Evolutionary conservation across 53 echinoderm and acorn worm species (phyloP), one percentile per base, ranked within the genome.

Genomic region (Pentamera pediparva): DNA sequence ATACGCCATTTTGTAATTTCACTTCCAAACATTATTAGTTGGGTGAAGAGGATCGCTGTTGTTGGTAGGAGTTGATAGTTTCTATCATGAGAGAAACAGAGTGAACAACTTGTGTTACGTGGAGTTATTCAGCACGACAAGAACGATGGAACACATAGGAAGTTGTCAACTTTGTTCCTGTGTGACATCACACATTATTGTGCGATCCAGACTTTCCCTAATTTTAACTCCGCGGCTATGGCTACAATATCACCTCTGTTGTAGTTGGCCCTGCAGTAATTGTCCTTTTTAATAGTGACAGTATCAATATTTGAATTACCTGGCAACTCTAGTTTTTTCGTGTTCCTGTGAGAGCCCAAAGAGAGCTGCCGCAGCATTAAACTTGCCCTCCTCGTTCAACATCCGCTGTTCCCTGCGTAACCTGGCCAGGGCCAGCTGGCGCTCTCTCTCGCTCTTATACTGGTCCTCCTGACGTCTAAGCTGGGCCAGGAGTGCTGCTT

Each of bases 381-480:
- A 92, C 58, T 84, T 96, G 4, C 91, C 91, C 53, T 96, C 98
- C 38, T 85, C 74, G 41, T 86, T 82, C 39, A 92, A 80, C 62
- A 82, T 82, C 20, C 91, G 88, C 76, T 96, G 91, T 29, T 96
- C 96, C n/a, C 91, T 75, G 8, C 88, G 70, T 2, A 92, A 83
- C 78, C 81, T 91, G 41, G 98, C 88, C 47, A 96, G 70, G 33
- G 98, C 98, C 27, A 96, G 76, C 65, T 96, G 98, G 21, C 98
- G 69, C 64, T 96, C 91, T 39, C 80, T 79, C 65, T 96, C 98
- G 6, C 76, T 79, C 56, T 62, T 56, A 3, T 87, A 61, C 34
- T 48, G 39, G 15, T 85, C 90, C 40, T 87, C 80, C 61, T 91
- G 87, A 36, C 54, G 47, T 29, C 78, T 69, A 57, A 95, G 65